Evolutionary conservation across 2,113 vertebrate species (phyloP).

Genomic region (Gobius niger): DNA sequence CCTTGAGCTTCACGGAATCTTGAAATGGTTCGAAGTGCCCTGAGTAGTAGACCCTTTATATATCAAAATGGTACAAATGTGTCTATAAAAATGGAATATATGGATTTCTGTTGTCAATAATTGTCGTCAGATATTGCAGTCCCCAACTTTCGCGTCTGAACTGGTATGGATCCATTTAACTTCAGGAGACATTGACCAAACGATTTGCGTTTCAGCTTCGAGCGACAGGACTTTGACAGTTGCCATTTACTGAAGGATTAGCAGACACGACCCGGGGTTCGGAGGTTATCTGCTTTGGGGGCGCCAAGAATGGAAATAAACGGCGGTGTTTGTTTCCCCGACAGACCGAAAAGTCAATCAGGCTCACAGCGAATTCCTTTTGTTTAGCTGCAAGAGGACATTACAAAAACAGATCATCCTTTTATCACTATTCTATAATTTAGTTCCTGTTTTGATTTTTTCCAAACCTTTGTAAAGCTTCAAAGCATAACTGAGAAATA

Average conservation of each 20-base stretch:
- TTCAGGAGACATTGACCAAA: conserved; percentile 10
- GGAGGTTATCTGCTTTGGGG: conserved; percentile 53
- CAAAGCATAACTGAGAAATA: too few species aligned
- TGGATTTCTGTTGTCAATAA: too few species aligned
- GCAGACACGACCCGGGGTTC: conserved; percentile 38
- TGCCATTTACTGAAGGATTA: conserved; percentile 48
- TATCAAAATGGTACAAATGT: too few species aligned
- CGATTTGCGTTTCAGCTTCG: conserved; percentile 34
- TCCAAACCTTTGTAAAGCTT: too few species aligned
- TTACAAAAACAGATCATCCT: background rate
- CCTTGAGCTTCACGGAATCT: too few species aligned
- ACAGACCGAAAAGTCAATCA: conserved; percentile 19
- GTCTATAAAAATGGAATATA: too few species aligned
- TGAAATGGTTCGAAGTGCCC: too few species aligned
- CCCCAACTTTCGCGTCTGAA: too few species aligned
- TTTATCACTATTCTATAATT: too few species aligned
- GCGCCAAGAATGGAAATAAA: conserved; percentile 39
- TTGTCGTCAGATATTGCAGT: too few species aligned
- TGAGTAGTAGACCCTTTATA: too few species aligned
- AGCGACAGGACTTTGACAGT: conserved; percentile 23
- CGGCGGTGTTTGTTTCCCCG: conserved; percentile 7
- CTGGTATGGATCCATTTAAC: background rate
- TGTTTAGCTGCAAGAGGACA: background rate
- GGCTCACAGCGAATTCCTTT: background rate
- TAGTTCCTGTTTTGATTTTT: too few species aligned